Base-by-base conservation (phyloP, 2,888 invertebrate genomes). In the Stenodera caucasica region DNA sequence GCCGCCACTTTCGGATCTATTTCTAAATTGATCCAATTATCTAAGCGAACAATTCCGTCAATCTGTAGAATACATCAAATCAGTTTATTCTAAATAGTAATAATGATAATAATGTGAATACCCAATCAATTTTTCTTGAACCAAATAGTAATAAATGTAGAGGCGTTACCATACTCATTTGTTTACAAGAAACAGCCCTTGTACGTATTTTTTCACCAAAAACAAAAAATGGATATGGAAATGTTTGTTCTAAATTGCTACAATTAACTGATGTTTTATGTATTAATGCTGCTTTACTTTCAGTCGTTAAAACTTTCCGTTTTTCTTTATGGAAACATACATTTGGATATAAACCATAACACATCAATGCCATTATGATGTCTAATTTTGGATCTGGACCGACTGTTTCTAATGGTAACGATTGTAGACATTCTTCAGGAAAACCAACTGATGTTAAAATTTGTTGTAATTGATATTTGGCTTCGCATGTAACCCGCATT, bases 191-290 rank as follows among this genome's bases (percentile, higher is more conserved):
- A 53, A 99, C 95, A 0, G 97, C 96, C 57, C 94, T 85, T 0
- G 98, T 97, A 57, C 98, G 88, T 58, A 98, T 94, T 85, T 99
- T 99, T 82, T 99, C 98, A 0, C 98, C 97, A 80, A 98, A 99
- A 58, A 99, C 93, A 78, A 99, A 97, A 78, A 97, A 91, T 0
- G 98, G 98, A 66, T 92, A 96, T 0, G 93, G 91, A 76, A 98
- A 98, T 66, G 85, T 86, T 60, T 91, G 89, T 53, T 92, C 92
- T 54, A 86, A 82, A 77, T 92, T 92, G 71, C 89, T 90, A 79
- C 94, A 95, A 82, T 98, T 97, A 2, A 98, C 96, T 0, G 98
- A 98, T 0, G 96, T 94, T 81, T 98, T 98, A 82, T 98, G 96
- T 64, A 99, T 91, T 1, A 99, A 83, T 0, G 98, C 98, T 0